Percentiles rank a stretch among this genome's conserved stretches.
These are phyloP conservation scores for Augochlora pura DNA, from an alignment of 1,140 invertebrate genomes.

Conservation along the genomic window DNA sequence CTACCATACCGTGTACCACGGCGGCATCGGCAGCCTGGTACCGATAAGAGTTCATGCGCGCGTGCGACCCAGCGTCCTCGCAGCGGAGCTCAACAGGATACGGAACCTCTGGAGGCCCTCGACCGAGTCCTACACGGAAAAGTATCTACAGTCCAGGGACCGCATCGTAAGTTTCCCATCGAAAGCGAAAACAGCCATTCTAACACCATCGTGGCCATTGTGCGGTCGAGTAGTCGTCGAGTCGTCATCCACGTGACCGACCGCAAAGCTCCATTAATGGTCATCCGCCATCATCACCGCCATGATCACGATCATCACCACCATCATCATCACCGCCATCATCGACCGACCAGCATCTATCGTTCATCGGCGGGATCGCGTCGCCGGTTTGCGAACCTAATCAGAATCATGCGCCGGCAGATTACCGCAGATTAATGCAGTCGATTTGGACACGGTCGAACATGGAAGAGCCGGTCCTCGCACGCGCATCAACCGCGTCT, in stretches of 20 bases:
- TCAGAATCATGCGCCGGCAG: background rate
- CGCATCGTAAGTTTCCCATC: constrained; percentile 83
- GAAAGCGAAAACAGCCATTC: background rate
- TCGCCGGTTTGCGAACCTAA: constrained; percentile 31
- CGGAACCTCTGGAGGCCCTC: constrained; percentile 83
- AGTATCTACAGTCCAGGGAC: constrained; percentile 88
- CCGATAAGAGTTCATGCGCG: constrained; percentile 81
- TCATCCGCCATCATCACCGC: constrained; percentile 13
- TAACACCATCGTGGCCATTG: constrained; percentile 11
- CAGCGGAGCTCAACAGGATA: constrained; percentile 87
- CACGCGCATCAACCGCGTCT: no score
- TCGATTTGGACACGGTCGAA: no score
- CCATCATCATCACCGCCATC: constrained; percentile 6
- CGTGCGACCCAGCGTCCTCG: constrained; percentile 85
- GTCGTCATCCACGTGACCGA: constrained; percentile 33
- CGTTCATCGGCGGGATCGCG: constrained; percentile 17
- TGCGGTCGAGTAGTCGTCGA: background rate
- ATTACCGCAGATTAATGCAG: background rate
- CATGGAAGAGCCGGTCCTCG: no score
- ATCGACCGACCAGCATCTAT: background rate
- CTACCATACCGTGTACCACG: constrained; percentile 69
- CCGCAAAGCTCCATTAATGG: background rate
- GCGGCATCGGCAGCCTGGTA: constrained; percentile 61
- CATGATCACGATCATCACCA: constrained; percentile 3
- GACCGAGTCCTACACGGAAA: constrained; percentile 83